Percentiles rank a stretch among this genome's conserved stretches.
Conservation (phyloP, 2,888 invertebrate genomes). For the Troides oblongomaculatus region DNA sequence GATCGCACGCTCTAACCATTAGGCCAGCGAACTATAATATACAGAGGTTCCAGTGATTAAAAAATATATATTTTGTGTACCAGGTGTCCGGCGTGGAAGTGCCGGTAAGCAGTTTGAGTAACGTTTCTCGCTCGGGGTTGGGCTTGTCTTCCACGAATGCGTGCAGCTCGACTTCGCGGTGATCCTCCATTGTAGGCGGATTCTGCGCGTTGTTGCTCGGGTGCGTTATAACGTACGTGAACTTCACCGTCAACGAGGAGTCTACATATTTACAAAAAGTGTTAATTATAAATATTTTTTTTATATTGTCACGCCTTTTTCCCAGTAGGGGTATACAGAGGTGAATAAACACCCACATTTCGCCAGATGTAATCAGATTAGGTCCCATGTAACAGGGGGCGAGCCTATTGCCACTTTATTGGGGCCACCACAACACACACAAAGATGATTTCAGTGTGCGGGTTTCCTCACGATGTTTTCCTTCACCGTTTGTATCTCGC, state of each 20-base stretch:
- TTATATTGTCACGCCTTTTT: too few species aligned
- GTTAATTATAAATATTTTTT: neutral
- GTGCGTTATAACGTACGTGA: slow-evolving; percentile 88
- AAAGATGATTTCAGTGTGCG: too few species aligned
- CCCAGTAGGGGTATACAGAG: too few species aligned
- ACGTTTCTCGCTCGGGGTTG: slow-evolving; percentile 82
- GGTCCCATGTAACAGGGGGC: too few species aligned
- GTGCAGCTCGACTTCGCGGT: slow-evolving; percentile 79
- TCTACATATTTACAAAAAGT: slow-evolving; percentile 63
- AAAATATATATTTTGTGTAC: slow-evolving; percentile 37
- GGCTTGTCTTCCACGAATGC: slow-evolving; percentile 66
- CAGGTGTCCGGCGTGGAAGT: slow-evolving; percentile 56
- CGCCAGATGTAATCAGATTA: too few species aligned
- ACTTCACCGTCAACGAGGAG: slow-evolving; percentile 80
- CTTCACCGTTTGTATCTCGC: too few species aligned
- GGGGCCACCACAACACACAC: too few species aligned
- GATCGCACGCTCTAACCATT: too few species aligned
- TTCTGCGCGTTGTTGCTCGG: slow-evolving; percentile 86
- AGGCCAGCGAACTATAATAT: too few species aligned
- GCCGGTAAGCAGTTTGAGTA: slow-evolving; percentile 82
- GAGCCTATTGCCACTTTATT: too few species aligned
- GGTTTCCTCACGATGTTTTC: too few species aligned
- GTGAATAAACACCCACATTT: too few species aligned
- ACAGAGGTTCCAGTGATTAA: neutral
- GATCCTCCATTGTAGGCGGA: slow-evolving; percentile 83